Evolutionary conservation across 2,888 invertebrate genomes (phyloP), one percentile per base, ranked within the genome.

Genomic region (Heteromurus nitidus): DNA sequence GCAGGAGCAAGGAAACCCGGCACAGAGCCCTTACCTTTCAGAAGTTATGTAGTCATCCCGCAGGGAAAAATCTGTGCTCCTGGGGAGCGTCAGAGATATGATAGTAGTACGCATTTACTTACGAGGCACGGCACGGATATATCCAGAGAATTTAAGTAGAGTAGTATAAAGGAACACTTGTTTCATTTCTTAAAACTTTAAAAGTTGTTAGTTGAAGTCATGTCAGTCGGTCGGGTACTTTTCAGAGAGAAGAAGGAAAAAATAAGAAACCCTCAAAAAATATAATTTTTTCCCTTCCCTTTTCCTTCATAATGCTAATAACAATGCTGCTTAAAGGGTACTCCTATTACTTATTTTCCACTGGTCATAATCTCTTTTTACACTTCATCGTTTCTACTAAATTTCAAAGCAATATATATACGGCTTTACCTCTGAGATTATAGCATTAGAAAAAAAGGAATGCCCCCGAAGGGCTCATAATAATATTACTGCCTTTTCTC

Each of bases 311-410:
- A 44, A 31, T n/a, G n/a, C 58, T 72, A 70, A 55, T 55, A 55
- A 55, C 28, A 70, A 28, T 47, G 18, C 5, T 11, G 50, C 60
- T 62, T 55, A 79, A 80, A 80, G 80, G 80, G 80, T 80, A 80
- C 68, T 36, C 50, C 31, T 69, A 36, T 69, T 53, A 44, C 53
- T 55, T 31, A 62, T 2, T 26, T 62, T 62, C 22, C 42, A 42
- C 64, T 36, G 9, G 28, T 30, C 55, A 62, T 79, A 79, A 80
- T 72, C 80, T 72, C 72, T 80, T 77, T 77, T 80, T 80, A 80
- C 80, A 80, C 80, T 80, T 80, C 80, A 80, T 80, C 80, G 80
- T 80, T 72, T 72, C 80, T 80, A 65, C 80, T 80, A 80, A 80
- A 79, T 79, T 79, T 79, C 70, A 79, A 70, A 55, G 70, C 64